Evolutionary conservation across 2,888 invertebrate genomes (phyloP).

Genomic region (Polymixis flavicincta): DNA sequence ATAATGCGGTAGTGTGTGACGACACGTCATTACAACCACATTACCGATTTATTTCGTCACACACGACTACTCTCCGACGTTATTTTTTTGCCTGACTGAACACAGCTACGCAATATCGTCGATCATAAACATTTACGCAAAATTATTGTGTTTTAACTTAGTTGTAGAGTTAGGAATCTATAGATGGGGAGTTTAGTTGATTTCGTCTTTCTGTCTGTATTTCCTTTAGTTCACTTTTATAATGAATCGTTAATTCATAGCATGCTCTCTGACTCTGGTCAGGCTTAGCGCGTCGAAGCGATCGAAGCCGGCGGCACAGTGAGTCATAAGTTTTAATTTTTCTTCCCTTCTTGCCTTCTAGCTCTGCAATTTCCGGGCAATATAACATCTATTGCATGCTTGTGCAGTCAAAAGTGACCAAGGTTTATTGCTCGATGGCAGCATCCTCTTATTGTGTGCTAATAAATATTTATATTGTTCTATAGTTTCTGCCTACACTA

Average conservation of each 20-base stretch:
- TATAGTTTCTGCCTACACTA: background rate
- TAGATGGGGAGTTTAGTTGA: background rate
- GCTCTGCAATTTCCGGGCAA: slow-evolving; percentile 20
- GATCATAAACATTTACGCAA: slow-evolving; percentile 46
- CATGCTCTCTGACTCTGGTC: background rate
- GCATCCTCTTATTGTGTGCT: background rate
- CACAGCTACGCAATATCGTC: slow-evolving; percentile 28
- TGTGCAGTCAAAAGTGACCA: background rate
- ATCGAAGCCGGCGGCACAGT: background rate
- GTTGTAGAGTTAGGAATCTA: slow-evolving; percentile 3
- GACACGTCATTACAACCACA: slow-evolving; percentile 76
- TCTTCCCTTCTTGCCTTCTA: background rate
- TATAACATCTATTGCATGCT: slow-evolving; percentile 6
- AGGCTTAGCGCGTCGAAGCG: background rate
- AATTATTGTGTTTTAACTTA: slow-evolving; percentile 51
- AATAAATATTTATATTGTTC: background rate
- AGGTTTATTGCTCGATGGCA: slow-evolving; percentile 7
- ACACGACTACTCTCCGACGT: slow-evolving; percentile 67
- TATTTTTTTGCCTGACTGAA: slow-evolving; percentile 52
- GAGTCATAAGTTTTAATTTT: background rate
- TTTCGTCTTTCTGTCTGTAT: background rate
- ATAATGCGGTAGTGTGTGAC: slow-evolving; percentile 58
- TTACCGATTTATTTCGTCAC: slow-evolving; percentile 81
- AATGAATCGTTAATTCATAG: background rate
- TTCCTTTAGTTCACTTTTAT: too few species aligned